These are phyloP conservation scores for Premnoplex brunnescens DNA, from an alignment of 2,797 vertebrate genomes.

Conservation along the genomic window DNA sequence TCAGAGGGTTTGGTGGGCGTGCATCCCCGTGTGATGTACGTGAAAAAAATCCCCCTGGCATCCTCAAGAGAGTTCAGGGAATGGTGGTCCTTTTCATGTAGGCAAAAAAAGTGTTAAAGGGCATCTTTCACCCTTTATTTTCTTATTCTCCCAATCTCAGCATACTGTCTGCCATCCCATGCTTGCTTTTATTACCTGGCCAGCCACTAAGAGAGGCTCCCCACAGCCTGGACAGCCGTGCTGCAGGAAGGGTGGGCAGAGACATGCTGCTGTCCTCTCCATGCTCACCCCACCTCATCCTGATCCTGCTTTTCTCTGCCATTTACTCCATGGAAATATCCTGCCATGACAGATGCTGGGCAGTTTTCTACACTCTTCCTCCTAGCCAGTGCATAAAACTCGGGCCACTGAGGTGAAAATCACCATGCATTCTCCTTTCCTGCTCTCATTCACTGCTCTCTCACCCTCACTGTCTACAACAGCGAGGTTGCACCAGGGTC, in stretches of 20 bases:
- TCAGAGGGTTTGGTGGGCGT: background rate
- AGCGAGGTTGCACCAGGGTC: background rate
- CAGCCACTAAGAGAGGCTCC: background rate
- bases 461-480: background rate
- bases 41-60: background rate
- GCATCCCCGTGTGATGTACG: background rate
- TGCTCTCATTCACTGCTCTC: background rate
- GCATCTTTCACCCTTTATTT: background rate
- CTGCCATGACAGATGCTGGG: background rate
- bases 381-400: background rate
- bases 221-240: background rate
- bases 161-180: background rate
- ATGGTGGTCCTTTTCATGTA: background rate
- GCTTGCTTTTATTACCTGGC: background rate
- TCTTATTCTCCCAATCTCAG: background rate
- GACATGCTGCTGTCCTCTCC: background rate
- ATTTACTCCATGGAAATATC: background rate
- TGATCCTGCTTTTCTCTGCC: background rate
- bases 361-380: background rate
- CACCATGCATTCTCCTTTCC: background rate
- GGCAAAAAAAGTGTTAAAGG: background rate
- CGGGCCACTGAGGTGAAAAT: background rate
- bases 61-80: background rate
- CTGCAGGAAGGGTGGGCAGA: background rate
- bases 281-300: background rate